These are phyloP conservation scores for Cataglyphis livida DNA, from an alignment of 2,888 invertebrate species.

Conservation along the genomic window DNA sequence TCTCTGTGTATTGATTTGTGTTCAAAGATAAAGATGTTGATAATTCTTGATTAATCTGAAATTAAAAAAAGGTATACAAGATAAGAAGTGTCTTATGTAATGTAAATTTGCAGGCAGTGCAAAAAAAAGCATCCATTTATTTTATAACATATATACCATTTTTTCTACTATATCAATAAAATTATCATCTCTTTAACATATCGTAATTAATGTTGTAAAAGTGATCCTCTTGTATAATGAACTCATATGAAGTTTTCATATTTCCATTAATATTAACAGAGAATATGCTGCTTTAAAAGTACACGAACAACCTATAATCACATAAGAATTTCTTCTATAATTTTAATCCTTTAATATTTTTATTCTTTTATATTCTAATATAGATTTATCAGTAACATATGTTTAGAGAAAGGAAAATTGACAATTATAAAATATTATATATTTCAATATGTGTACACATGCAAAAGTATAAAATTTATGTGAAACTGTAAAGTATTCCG, in stretches of 20 bases:
- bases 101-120: background rate
- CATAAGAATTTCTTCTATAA: background rate
- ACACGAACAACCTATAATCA: conserved; percentile 13
- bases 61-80: background rate
- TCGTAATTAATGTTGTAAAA: conserved; percentile 11
- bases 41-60: conserved; percentile 44
- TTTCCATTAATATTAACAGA: background rate
- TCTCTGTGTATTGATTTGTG: background rate
- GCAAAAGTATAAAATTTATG: background rate
- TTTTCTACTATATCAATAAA: conserved; percentile 7
- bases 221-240: background rate
- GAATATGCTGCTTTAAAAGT: background rate
- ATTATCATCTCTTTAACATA: conserved; percentile 63
- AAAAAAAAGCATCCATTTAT: background rate
- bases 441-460: background rate
- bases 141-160: conserved; percentile 33
- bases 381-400: background rate
- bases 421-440: background rate
- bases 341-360: background rate
- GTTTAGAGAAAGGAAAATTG: background rate
- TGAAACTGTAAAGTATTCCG: background rate
- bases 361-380: background rate
- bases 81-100: background rate
- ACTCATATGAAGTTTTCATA: background rate
- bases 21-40: conserved; percentile 34